Percentiles rank a stretch among this genome's conserved stretches.
phyloP scores from a whole-genome alignment of 2,797 vertebrate genomes.

The Lophotriccus pileatus region DNA sequence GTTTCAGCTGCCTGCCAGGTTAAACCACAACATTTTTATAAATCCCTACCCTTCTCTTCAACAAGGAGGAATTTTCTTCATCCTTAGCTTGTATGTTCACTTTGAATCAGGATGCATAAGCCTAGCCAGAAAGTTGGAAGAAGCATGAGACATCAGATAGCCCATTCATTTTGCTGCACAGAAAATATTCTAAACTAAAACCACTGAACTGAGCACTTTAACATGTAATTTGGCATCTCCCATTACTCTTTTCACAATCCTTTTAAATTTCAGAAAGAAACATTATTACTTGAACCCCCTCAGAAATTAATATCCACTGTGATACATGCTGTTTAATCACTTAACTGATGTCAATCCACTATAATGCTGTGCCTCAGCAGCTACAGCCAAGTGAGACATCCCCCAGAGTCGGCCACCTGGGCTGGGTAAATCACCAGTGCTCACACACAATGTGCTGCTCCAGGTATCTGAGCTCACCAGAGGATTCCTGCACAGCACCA shows the following conservation, averaged over 20 bases:
- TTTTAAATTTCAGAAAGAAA: neutral
- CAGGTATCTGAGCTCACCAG: neutral
- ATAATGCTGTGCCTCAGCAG: neutral
- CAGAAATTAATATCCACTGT: neutral
- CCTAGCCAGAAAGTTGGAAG: neutral
- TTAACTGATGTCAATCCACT: neutral
- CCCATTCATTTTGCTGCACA: neutral
- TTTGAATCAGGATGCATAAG: neutral
- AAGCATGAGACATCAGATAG: neutral
- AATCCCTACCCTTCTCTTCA: neutral
- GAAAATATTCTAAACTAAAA: neutral
- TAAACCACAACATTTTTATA: neutral
- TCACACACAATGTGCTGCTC: fast-evolving
- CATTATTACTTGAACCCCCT: neutral
- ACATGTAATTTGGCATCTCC: neutral
- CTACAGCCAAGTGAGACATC: neutral
- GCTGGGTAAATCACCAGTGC: neutral
- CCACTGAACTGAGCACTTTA: neutral
- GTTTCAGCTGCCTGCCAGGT: neutral
- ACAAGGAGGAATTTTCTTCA: neutral
- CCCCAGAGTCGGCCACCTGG: neutral
- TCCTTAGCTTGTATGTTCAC: neutral
- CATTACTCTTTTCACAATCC: neutral
- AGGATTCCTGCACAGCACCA: neutral
- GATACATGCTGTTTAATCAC: neutral